Evolutionary conservation across 2,797 vertebrate species (phyloP).

Genomic region (Chaetophractus vellerosus): DNA sequence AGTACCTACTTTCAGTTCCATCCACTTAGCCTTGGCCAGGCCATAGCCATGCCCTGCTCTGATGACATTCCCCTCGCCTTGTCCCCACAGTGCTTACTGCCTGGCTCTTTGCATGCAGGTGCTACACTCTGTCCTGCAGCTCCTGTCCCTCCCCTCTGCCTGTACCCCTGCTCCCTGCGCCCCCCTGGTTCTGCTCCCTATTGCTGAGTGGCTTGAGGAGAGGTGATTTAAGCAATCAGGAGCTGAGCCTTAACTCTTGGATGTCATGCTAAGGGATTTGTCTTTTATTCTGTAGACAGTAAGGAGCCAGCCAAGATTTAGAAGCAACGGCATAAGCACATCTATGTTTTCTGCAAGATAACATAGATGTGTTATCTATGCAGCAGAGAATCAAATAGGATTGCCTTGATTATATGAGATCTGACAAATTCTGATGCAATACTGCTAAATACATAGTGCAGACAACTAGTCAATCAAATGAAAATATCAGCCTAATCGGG

Average conservation of each 20-base stretch:
- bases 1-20: not conserved
- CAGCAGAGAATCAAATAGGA: not conserved
- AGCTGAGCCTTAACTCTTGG: not conserved
- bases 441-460: not conserved
- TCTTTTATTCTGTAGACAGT: not conserved
- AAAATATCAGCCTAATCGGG: not conserved
- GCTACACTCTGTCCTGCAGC: not conserved
- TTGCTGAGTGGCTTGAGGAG: not conserved
- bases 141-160: not conserved
- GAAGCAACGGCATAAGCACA: not conserved
- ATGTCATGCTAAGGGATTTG: not conserved
- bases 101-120: not conserved
- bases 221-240: not conserved
- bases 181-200: not conserved
- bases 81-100: not conserved
- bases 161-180: not conserved
- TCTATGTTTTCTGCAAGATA: conserved; percentile 43
- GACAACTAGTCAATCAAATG: not conserved
- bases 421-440: not conserved
- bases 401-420: not conserved
- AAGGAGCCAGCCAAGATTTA: conserved; percentile 1
- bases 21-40: not conserved
- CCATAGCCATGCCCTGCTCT: not conserved
- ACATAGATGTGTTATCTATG: too few species aligned
- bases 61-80: not conserved